Base-by-base conservation (phyloP, 2,113 vertebrate species). In the Sciurus niger region DNA sequence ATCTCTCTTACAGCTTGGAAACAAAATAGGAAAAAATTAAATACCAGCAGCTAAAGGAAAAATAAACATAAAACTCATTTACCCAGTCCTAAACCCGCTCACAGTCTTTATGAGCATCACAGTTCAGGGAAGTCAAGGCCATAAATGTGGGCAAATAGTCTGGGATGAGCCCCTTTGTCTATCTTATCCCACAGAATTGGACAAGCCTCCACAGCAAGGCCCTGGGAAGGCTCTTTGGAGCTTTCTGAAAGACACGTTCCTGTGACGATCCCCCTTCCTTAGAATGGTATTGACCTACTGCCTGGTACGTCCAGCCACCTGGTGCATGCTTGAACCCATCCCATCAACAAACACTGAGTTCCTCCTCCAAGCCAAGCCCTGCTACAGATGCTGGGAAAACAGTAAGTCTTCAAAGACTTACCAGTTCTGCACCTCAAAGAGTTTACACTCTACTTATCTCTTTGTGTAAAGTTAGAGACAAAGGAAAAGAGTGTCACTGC, bases 31-130 rank as follows among this genome's bases (percentile, higher is more conserved):
- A 8, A 28, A 13, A 74, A 76, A 86, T 17, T 3, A 48, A 30
- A 86, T 11, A 3, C 40, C n/a, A 79, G 80, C 2, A 88, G 77
- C 72, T 72, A 73, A 88, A 84, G 48, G n/a, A 76, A 85, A 93
- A 84, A 74, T 28, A 30, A 95, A 88, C 60, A 58, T 34, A 34
- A 91, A 95, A 60, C 30, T 82, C 43, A 94, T 32, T 76, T 55
- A 80, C 74, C 70, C 34, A 28, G 14, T 13, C 6, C 6, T 22
- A 32, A 65, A 67, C 8, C 68, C 53, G 6, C 46, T 90, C 92
- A 86, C 48, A 34, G 5, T 28, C 9, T 53, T 65, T 51, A 17
- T 34, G 40, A 86, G 13, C 10, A 68, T 34, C 67, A 55, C 14
- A 53, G 43, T 12, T 60, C 24, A 65, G 48, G 60, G 25, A 48